Evolutionary conservation across 2,797 vertebrate genomes (phyloP), one percentile per base, ranked within the genome.

Genomic region (Carapus acus): DNA sequence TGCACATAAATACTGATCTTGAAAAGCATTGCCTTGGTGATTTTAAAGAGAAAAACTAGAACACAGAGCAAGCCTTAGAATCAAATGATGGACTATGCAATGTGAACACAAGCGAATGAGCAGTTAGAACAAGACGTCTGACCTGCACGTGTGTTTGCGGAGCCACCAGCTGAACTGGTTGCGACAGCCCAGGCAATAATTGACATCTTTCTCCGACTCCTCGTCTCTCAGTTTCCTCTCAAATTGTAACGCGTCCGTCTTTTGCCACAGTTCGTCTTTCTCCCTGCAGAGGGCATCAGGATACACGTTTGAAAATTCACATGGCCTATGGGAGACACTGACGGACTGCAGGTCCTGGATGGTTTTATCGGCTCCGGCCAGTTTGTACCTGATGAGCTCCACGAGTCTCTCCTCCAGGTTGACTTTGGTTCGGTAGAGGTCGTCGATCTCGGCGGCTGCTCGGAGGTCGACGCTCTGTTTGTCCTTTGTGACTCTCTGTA

Each of bases 391-490:
- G 83, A 98, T 92, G 50, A 98, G 91, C 71, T 98, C 91, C 13
- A 98, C 90, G 42, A 98, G 88, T 41, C 94, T 84, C 57, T 98
- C 96, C 72, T 96, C 94, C 47, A 98, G 83, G 80, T 94, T 93
- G 49, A 90, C 88, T 78, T 96, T 98, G 59, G 94, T 98, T 67
- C 90, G 89, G 8, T 89, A 91, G 52, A 98, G 88, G 72, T 98
- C 93, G 24, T 97, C 93, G 1, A 98, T 78, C 74, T 96, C 93
- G 15, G 94, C 92, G 4, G 90, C 71, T 19, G 90, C 83, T 81
- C 87, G 91, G 42, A 91, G 79, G 56, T 94, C 91, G 1, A 78
- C 80, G 63, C 66, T 90, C 18, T 94, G 86, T 67, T 85, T 91
- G 73, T 93, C 88, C 54, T 78, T 76, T 8, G 54, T 78, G 69